These are phyloP conservation scores for Hololepta plana DNA, from an alignment of 2,888 invertebrate genomes.

Conservation along the genomic window DNA sequence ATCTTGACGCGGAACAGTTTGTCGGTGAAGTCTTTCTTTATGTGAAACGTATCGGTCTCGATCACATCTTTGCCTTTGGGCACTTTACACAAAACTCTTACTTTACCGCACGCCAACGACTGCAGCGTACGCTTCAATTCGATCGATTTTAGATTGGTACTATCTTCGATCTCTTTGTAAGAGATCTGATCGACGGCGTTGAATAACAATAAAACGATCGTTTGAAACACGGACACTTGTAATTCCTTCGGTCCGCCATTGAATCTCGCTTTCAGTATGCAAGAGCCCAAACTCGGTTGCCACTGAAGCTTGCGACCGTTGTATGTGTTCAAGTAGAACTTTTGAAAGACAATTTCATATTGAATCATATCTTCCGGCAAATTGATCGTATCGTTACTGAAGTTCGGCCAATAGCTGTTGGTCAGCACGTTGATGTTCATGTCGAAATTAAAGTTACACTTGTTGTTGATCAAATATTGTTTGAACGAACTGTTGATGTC, in stretches of 20 bases:
- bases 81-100: constrained; percentile 65
- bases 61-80: constrained; percentile 77
- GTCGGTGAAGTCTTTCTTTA: constrained; percentile 81
- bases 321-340: constrained; percentile 90
- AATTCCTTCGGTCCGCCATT: constrained; percentile 78
- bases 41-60: constrained; percentile 65
- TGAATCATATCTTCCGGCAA: constrained; percentile 74
- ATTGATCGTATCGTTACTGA: constrained; percentile 73
- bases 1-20: constrained; percentile 94
- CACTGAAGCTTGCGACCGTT: constrained; percentile 92
- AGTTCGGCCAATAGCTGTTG: constrained; percentile 97
- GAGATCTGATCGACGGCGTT: constrained; percentile 67
- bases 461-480: constrained; percentile 34
- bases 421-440: constrained; percentile 88
- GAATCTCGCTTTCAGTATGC: constrained; percentile 77
- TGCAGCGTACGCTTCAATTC: constrained; percentile 85
- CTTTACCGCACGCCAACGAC: constrained; percentile 87
- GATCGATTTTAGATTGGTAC: constrained; percentile 80
- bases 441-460: constrained; percentile 38
- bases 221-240: constrained; percentile 92
- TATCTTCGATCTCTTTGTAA: constrained; percentile 70
- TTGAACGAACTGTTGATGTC: constrained; percentile 89
- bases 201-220: constrained; percentile 77
- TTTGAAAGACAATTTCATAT: constrained; percentile 84
- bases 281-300: constrained; percentile 92